Percentiles rank a stretch among this genome's conserved stretches.
phyloP scores from a whole-genome alignment of 2,113 vertebrate species.

The Eurystomus gularis region DNA sequence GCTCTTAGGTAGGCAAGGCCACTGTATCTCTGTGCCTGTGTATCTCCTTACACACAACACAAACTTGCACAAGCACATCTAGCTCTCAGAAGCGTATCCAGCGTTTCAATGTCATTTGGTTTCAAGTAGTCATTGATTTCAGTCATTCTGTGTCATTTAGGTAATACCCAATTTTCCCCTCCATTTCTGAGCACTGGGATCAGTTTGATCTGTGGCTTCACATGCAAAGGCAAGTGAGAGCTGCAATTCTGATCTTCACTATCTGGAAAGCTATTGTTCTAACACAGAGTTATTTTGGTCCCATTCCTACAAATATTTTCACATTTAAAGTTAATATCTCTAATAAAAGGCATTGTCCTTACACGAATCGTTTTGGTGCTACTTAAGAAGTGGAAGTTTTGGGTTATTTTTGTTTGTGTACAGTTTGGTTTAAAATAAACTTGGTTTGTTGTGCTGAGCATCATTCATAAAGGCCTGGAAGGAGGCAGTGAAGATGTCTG shows the following conservation, averaged over 20 bases:
- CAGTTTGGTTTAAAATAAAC: background rate
- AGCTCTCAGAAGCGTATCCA: background rate
- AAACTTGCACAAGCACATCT: background rate
- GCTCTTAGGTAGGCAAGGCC: background rate
- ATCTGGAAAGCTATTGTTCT: background rate
- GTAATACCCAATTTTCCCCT: background rate
- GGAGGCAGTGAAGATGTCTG: background rate
- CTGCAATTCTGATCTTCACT: background rate
- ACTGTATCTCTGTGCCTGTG: background rate
- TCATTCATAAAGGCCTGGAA: background rate
- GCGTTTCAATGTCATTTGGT: background rate
- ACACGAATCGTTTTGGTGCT: rapidly evolving
- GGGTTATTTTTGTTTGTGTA: background rate
- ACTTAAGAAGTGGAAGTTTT: background rate
- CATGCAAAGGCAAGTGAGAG: background rate
- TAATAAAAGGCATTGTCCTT: background rate
- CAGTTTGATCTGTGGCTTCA: background rate
- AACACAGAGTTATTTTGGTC: background rate
- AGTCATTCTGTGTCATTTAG: background rate
- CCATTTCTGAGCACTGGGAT: background rate
- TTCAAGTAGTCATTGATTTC: background rate
- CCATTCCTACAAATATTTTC: background rate
- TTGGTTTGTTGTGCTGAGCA: background rate
- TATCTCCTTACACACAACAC: background rate
- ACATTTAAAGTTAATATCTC: background rate